Evolutionary conservation across 2,888 invertebrate species (phyloP), one percentile per base, ranked within the genome.

Genomic region (Strigamia crassipes): DNA sequence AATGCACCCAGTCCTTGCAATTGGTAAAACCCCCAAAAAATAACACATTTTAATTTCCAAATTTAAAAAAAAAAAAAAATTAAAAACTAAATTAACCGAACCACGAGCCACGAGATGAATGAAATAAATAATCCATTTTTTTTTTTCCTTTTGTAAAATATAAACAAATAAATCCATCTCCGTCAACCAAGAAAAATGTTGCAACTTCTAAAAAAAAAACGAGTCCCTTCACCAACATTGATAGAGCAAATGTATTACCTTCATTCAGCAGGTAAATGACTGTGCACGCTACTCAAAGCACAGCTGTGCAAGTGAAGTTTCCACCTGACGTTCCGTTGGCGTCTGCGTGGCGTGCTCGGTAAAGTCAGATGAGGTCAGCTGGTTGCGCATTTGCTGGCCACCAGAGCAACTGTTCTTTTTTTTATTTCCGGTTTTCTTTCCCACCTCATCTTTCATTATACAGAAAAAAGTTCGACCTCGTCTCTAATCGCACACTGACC

Each of bases 361-460:
- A n/a, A 15, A 73, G 73, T 73, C 73, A 73, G 73, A 27, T 73
- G 73, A 73, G 73, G 73, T 73, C 73, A 73, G 73, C 73, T 73
- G 73, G 27, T 73, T 73, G 73, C n/a, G 73, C 73, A 15, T 73
- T 73, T 73, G 73, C 73, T 31, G 73, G 73, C 73, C 73, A 73
- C 73, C 73, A 73, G 73, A 73, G 73, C 73, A 73, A 73, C 73
- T 73, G 73, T 73, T 73, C 56, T 27, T 73, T 73, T 66, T 66
- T 73, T 73, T 73, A 73, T 73, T 73, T 73, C 73, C 73, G 73
- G 73, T 73, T 73, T 73, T 73, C 73, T 73, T 73, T 73, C 73
- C 73, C 73, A 73, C 73, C 73, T 73, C 73, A 73, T 73, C 73
- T 73, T 73, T 73, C 73, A 73, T 73, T 73, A 73, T 73, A 27